phyloP scores from a whole-genome alignment of 2,888 invertebrate species.

The Germaria angustata region DNA sequence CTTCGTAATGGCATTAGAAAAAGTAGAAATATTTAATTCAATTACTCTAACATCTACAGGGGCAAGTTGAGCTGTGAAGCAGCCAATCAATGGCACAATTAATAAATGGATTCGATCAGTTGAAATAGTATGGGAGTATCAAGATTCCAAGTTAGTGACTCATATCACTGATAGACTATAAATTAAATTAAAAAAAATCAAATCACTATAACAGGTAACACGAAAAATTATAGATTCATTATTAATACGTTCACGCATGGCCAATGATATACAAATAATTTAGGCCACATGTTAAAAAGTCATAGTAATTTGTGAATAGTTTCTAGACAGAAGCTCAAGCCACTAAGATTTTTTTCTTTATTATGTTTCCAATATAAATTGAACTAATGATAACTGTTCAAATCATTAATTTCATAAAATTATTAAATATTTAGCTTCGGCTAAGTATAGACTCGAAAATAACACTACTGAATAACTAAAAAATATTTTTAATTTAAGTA shows the following conservation, averaged over 20 bases:
- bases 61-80: slow-evolving; percentile 19
- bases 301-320: neutral
- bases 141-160: slow-evolving; percentile 16
- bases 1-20: neutral
- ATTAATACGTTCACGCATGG: neutral
- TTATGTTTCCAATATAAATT: too few relatives aligned
- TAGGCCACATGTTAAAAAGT: neutral
- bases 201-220: slow-evolving; percentile 6
- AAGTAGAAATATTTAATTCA: slow-evolving; percentile 49
- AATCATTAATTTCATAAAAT: too few relatives aligned
- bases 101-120: slow-evolving; percentile 33
- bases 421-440: too few relatives aligned
- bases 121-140: slow-evolving; percentile 37
- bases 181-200: slow-evolving; percentile 18
- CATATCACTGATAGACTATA: slow-evolving; percentile 5
- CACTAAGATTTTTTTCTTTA: neutral
- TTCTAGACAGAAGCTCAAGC: neutral
- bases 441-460: too few relatives aligned
- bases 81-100: slow-evolving; percentile 30
- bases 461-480: too few relatives aligned
- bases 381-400: too few relatives aligned
- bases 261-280: neutral
- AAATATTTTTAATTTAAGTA: too few relatives aligned
- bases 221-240: neutral
- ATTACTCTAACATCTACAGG: slow-evolving; percentile 30